Conservation (phyloP, 2,113 vertebrate species). For the Calidris pygmaea region DNA sequence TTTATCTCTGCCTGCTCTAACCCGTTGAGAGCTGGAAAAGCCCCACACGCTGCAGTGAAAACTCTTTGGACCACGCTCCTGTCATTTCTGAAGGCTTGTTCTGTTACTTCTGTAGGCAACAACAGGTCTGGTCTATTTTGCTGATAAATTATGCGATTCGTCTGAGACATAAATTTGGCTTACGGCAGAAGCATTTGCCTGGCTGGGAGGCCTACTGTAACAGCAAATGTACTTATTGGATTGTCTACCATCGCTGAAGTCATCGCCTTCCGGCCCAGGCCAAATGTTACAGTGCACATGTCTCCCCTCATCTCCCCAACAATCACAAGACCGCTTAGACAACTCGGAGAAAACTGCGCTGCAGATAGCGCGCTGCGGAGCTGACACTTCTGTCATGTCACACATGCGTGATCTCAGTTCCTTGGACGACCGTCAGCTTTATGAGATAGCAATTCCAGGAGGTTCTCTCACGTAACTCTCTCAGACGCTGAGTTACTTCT, state of each 20-base stretch:
- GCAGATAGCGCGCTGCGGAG: not conserved
- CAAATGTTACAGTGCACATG: not conserved
- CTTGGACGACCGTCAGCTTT: constrained; percentile 23
- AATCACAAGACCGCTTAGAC: constrained; percentile 40
- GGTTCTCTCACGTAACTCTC: constrained; percentile 6
- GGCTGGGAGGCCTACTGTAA: constrained; percentile 29
- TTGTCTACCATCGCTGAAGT: constrained; percentile 23
- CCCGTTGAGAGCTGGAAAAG: not conserved
- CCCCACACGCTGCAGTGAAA: not conserved
- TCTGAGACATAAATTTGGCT: constrained; percentile 62
- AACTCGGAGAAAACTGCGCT: constrained; percentile 37
- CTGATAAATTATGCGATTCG: constrained; percentile 23
- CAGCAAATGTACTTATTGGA: constrained; percentile 56
- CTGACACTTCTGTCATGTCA: not conserved
- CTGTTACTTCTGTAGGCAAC: constrained; percentile 45
- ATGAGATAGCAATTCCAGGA: constrained; percentile 47
- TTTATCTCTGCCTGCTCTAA: constrained; percentile 20
- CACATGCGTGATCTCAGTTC: not conserved
- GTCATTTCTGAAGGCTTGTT: constrained; percentile 34
- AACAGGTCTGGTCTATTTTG: constrained; percentile 26
- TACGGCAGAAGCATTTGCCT: constrained; percentile 38
- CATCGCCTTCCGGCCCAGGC: not conserved
- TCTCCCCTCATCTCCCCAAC: constrained; percentile 17
- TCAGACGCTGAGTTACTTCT: constrained; percentile 30
- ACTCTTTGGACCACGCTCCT: constrained; percentile 1